phyloP scores from a whole-genome alignment of 2,888 invertebrate genomes.

The Brachypterus glaber region DNA sequence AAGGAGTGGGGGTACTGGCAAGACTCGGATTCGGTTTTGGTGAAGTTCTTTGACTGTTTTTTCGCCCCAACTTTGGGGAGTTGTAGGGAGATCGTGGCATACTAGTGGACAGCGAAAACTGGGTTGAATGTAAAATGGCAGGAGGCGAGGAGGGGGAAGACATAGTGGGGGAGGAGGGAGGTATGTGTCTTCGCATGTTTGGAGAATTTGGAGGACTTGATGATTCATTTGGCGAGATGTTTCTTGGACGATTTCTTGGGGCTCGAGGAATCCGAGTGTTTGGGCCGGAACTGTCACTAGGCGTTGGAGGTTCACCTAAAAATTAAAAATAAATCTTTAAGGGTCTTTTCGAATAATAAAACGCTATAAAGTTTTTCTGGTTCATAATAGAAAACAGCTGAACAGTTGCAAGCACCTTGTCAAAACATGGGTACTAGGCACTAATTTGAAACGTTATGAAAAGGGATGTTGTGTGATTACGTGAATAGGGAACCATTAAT shows the following conservation, averaged over 20 bases:
- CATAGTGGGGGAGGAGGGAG: slow-evolving; percentile 51
- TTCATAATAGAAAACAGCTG: too few species aligned
- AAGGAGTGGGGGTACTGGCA: slow-evolving; percentile 36
- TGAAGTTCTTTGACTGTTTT: slow-evolving; percentile 43
- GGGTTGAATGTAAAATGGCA: slow-evolving; percentile 24
- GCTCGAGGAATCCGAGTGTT: slow-evolving; percentile 45
- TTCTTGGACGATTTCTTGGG: slow-evolving; percentile 43
- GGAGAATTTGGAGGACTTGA: slow-evolving; percentile 46
- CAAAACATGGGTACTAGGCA: too few species aligned
- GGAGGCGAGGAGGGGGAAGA: slow-evolving; percentile 46
- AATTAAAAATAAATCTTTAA: too few species aligned
- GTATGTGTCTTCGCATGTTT: slow-evolving; percentile 34
- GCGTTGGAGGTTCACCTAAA: slow-evolving; percentile 68
- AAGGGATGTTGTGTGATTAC: too few species aligned
- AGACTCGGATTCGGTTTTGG: slow-evolving; percentile 41
- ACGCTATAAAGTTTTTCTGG: too few species aligned
- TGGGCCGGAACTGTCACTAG: slow-evolving; percentile 74
- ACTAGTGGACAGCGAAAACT: slow-evolving; percentile 18
- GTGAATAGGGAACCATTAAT: too few species aligned
- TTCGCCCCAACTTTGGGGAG: slow-evolving; percentile 48
- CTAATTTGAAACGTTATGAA: too few species aligned
- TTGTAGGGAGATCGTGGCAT: slow-evolving; percentile 42
- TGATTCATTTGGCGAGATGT: slow-evolving; percentile 44
- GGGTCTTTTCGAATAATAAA: too few species aligned
- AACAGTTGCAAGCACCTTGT: too few species aligned